Percentiles rank a stretch among this genome's conserved stretches.
These are phyloP conservation scores for Indicator maculatus DNA, from an alignment of 2,113 vertebrate species.

Conservation along the genomic window DNA sequence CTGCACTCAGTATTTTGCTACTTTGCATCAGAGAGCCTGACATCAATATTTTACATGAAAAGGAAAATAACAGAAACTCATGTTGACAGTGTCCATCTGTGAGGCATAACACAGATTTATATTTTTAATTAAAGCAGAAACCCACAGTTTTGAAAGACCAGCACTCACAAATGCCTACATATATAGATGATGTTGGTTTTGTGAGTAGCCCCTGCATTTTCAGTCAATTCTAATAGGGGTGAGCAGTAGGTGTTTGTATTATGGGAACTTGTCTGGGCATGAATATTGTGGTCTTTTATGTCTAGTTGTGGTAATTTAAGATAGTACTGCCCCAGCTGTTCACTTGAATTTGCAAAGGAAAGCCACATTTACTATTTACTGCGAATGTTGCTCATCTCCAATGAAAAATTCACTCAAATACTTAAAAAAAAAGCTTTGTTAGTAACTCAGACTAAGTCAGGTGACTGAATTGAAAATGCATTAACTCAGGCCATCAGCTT, in stretches of 20 bases:
- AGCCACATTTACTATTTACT: neutral
- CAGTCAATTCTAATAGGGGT: neutral
- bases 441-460: neutral
- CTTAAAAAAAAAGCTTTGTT: neutral
- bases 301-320: neutral
- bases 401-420: neutral
- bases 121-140: constrained; percentile 12
- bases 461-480: neutral
- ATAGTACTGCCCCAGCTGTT: neutral
- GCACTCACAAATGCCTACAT: neutral
- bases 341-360: neutral
- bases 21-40: constrained; percentile 24
- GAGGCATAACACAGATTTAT: neutral
- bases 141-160: neutral
- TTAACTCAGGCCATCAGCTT: neutral
- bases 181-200: neutral
- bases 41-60: neutral
- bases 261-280: neutral
- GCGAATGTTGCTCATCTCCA: neutral
- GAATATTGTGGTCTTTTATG: neutral
- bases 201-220: neutral
- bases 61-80: neutral
- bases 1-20: neutral
- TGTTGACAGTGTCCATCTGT: neutral
- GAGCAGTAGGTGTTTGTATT: neutral